Percentiles rank a stretch among this genome's conserved stretches.
Evolutionary conservation across 2,888 invertebrate species (phyloP).

Genomic region (Machimus atricapillus): DNA sequence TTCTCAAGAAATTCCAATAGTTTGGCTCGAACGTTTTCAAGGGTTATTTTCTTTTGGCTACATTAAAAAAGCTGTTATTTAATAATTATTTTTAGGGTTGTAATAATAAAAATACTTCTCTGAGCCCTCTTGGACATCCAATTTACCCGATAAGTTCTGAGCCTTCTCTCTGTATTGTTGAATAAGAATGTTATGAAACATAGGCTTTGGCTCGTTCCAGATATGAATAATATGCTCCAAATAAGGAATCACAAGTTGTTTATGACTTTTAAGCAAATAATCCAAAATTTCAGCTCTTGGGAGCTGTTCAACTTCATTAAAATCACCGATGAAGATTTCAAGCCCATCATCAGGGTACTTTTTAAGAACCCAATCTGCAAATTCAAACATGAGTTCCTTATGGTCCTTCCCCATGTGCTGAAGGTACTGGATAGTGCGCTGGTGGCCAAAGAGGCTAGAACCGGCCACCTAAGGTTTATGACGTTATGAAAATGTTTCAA

Average conservation of each 20-base stretch:
- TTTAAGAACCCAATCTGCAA: constrained; percentile 89
- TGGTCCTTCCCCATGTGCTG: constrained; percentile 85
- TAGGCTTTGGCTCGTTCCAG: constrained; percentile 85
- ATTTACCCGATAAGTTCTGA: constrained; percentile 60
- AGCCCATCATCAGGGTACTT: constrained; percentile 89
- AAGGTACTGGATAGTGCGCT: constrained; percentile 87
- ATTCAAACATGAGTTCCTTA: constrained; percentile 89
- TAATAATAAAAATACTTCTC: neutral
- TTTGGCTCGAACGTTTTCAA: constrained; percentile 64
- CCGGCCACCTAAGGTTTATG: constrained; percentile 51
- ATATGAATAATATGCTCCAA: constrained; percentile 91
- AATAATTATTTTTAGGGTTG: neutral
- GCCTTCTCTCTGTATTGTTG: constrained; percentile 86
- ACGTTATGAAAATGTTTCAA: neutral
- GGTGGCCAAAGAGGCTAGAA: constrained; percentile 79
- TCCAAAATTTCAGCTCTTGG: constrained; percentile 89
- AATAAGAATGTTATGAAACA: constrained; percentile 90
- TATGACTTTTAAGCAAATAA: constrained; percentile 83
- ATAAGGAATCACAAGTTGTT: constrained; percentile 86
- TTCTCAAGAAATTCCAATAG: constrained; percentile 81
- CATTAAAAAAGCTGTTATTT: neutral
- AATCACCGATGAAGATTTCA: constrained; percentile 85
- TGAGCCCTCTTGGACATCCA: neutral
- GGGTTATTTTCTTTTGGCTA: constrained; percentile 32
- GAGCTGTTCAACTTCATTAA: constrained; percentile 85